Percentiles rank a stretch among this genome's conserved stretches.
Evolutionary conservation across 2,113 vertebrate species (phyloP).

Genomic region (Perca flavescens): DNA sequence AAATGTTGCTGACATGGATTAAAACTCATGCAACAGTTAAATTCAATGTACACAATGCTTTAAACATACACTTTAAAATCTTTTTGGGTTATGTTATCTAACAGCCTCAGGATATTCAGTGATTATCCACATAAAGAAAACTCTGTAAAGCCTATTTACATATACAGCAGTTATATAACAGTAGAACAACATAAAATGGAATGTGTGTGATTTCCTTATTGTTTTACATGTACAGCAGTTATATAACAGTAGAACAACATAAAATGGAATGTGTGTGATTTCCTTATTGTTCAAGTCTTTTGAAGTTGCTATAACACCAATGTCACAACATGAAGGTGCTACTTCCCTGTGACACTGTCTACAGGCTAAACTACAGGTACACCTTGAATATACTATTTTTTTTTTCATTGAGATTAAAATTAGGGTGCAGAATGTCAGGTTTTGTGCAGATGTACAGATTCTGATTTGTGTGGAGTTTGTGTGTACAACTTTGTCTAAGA

Average conservation of each 20-base stretch:
- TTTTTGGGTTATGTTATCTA: too few species aligned
- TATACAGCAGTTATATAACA: neutral
- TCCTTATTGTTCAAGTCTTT: neutral
- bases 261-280: neutral
- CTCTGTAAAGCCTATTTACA: neutral
- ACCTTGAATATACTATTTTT: too few species aligned
- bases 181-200: neutral
- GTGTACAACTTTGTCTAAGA: too few species aligned
- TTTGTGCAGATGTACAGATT: too few species aligned
- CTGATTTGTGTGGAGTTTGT: too few species aligned
- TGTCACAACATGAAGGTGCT: neutral
- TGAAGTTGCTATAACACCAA: neutral
- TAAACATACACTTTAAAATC: too few species aligned
- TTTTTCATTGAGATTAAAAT: too few species aligned
- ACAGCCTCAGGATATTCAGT: neutral
- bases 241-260: neutral
- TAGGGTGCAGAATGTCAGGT: too few species aligned
- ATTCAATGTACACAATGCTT: too few species aligned
- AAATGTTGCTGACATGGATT: too few species aligned
- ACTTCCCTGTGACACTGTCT: constrained; percentile 2
- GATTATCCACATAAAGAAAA: neutral
- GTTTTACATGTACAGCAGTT: neutral
- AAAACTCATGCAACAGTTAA: too few species aligned
- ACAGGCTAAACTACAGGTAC: too few species aligned
- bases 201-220: neutral